Conservation (phyloP, 2,888 invertebrate species). For the Labia minor region DNA sequence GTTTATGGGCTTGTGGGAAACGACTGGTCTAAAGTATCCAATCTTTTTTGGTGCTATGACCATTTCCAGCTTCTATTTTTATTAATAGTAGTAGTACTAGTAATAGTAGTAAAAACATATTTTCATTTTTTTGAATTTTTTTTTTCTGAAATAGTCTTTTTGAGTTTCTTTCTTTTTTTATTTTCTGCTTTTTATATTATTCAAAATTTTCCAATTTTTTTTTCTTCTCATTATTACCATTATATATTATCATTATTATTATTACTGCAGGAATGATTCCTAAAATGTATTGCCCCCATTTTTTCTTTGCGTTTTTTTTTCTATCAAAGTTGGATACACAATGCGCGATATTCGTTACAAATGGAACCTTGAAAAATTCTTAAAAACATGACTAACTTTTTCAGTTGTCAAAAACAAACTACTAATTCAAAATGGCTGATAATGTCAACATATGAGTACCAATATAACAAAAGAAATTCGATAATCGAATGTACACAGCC, state of each 20-base stretch:
- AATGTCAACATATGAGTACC: no score
- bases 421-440: no score
- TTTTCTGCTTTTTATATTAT: not conserved
- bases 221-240: not conserved
- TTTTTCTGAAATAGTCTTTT: not conserved
- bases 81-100: no score
- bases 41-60: no score
- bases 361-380: no score
- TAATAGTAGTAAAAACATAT: no score
- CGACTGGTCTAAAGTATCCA: no score
- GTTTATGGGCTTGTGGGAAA: no score
- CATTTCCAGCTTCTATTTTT: slow-evolving; percentile 13
- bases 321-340: slow-evolving; percentile 82
- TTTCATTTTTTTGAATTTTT: not conserved
- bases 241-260: not conserved
- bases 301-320: slow-evolving; percentile 37
- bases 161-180: not conserved
- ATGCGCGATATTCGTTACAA: slow-evolving; percentile 95
- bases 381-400: no score
- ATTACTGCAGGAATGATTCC: slow-evolving; percentile 3
- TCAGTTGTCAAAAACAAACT: no score
- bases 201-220: not conserved
- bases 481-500: no score
- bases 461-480: no score
- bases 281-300: slow-evolving; percentile 20